These are phyloP conservation scores for Koerneria pararmatus DNA, from an alignment of 2,888 invertebrate genomes.

Conservation along the genomic window DNA sequence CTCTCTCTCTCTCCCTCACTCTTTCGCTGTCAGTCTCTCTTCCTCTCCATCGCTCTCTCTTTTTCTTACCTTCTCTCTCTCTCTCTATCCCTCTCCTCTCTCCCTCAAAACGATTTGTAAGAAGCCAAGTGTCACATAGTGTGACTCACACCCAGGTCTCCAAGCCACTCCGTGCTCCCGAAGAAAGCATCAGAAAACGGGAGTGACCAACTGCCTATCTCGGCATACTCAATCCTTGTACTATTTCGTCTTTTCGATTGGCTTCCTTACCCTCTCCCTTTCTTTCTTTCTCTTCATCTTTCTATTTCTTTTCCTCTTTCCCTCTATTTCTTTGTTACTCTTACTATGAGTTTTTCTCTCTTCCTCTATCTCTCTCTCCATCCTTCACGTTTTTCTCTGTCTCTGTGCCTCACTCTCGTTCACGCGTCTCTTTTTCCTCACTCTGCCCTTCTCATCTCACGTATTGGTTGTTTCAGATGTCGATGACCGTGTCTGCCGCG, in stretches of 20 bases:
- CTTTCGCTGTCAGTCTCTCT: constrained; percentile 10
- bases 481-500: too few species aligned
- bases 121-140: neutral
- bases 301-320: constrained; percentile 6
- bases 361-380: constrained; percentile 1
- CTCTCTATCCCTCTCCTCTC: neutral
- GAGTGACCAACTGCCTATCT: too few species aligned
- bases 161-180: too few species aligned
- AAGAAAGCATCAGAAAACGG: too few species aligned
- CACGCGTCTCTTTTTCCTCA: constrained; percentile 5
- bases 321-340: constrained; percentile 8
- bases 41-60: constrained; percentile 17
- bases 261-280: constrained; percentile 8
- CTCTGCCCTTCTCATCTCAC: too few species aligned
- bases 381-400: too few species aligned
- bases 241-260: constrained; percentile 4
- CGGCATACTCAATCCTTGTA: constrained; percentile 9
- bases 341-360: neutral
- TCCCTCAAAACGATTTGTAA: neutral
- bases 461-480: too few species aligned
- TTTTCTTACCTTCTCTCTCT: neutral
- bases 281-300: constrained; percentile 6
- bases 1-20: neutral
- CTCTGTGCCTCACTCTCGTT: neutral
- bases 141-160: too few species aligned